Conservation (phyloP, 2,797 vertebrate species). For the Podargus strigoides region DNA sequence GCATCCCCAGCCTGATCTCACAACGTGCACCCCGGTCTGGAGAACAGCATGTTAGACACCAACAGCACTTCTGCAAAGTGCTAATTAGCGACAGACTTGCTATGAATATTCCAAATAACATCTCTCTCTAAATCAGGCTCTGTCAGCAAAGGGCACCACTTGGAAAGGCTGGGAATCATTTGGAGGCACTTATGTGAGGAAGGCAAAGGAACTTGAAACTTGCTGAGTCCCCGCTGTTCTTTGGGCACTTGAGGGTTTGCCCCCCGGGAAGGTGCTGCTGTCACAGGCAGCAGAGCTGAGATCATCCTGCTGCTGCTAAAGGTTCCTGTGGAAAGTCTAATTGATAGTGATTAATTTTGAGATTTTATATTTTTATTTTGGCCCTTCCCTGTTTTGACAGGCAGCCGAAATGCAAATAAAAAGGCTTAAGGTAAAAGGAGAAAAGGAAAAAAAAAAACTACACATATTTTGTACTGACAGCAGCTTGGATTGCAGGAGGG, state of each 20-base stretch:
- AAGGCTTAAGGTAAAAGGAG: background rate
- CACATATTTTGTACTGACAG: background rate
- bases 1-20: background rate
- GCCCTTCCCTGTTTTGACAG: background rate
- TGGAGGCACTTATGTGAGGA: background rate
- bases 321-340: background rate
- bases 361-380: background rate
- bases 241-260: background rate
- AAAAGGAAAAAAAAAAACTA: background rate
- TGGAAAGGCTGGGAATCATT: background rate
- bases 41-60: conserved; percentile 24
- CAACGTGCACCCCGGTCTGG: conserved; percentile 6
- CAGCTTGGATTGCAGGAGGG: background rate
- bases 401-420: background rate
- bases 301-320: background rate
- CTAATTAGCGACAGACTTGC: conserved; percentile 58
- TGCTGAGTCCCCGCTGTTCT: background rate
- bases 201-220: background rate
- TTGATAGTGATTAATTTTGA: background rate
- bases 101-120: conserved; percentile 58
- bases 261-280: background rate
- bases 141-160: conserved; percentile 51
- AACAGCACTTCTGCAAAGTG: conserved; percentile 24
- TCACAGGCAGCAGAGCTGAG: background rate
- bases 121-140: conserved; percentile 19